A percentile compares a stretch with the other conserved stretches of the same genome.
phyloP scores from a whole-genome alignment of 2,888 invertebrate species.

The Beris chalybata region DNA sequence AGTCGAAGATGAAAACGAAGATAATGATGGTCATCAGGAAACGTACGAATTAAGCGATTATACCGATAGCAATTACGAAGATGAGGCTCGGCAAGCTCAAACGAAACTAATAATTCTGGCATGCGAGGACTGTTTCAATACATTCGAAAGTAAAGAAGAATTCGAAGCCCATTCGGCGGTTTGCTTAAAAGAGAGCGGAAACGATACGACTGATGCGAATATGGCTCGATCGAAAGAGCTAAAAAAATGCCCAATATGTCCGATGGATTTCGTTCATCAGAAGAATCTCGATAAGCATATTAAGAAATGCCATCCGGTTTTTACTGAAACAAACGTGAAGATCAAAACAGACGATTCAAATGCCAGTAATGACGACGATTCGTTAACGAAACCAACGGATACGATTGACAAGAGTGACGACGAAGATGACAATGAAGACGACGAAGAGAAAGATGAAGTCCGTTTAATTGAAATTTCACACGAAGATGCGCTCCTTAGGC shows the following conservation, averaged over 20 bases:
- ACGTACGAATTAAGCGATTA: slow-evolving; percentile 39
- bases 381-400: too few species aligned
- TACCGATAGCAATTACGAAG: background rate
- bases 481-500: slow-evolving; percentile 17
- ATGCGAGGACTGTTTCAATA: slow-evolving; percentile 34
- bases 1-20: slow-evolving; percentile 13
- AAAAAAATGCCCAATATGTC: slow-evolving; percentile 24
- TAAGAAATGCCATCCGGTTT: slow-evolving; percentile 5
- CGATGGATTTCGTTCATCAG: slow-evolving; percentile 27
- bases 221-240: background rate
- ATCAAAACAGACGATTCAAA: background rate
- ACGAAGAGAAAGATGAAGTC: background rate
- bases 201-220: background rate
- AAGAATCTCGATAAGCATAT: slow-evolving; percentile 29
- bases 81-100: background rate
- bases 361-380: too few species aligned
- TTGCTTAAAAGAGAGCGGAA: background rate
- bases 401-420: slow-evolving; percentile 2
- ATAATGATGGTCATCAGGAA: slow-evolving; percentile 36
- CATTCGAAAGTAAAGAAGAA: slow-evolving; percentile 40
- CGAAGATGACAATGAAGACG: slow-evolving; percentile 23
- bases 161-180: slow-evolving; percentile 36
- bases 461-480: slow-evolving; percentile 6
- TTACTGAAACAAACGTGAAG: background rate
- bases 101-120: slow-evolving; percentile 6